phyloP scores from a whole-genome alignment of 2,797 vertebrate genomes.

The Remorina albescens region DNA sequence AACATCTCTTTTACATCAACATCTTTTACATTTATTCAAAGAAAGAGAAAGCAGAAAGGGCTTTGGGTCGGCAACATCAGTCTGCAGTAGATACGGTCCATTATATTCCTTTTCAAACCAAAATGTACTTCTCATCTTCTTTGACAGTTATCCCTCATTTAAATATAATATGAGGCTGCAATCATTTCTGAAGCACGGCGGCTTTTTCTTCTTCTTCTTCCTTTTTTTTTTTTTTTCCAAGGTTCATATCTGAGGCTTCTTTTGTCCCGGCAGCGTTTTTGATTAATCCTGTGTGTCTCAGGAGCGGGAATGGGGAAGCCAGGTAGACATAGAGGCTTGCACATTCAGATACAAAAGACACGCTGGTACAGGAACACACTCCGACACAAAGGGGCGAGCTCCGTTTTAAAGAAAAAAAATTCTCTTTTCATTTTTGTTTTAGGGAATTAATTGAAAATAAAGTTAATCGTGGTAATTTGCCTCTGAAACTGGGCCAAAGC shows the following conservation, averaged over 20 bases:
- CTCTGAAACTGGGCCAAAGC: conserved; percentile 53
- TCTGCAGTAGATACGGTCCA: conserved; percentile 18
- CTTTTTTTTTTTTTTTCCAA: no score
- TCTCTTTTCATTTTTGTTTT: conserved; percentile 33
- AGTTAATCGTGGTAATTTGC: conserved; percentile 63
- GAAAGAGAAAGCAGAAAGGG: not conserved
- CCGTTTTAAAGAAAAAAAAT: not conserved
- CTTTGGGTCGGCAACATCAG: not conserved
- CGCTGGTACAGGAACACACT: not conserved
- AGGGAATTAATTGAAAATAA: conserved; percentile 61
- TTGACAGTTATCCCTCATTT: conserved; percentile 29
- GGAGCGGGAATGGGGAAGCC: not conserved
- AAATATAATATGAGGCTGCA: conserved; percentile 20
- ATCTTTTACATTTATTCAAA: conserved; percentile 1
- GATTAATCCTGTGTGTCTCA: conserved; percentile 36
- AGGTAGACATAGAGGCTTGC: not conserved
- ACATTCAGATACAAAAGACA: conserved; percentile 19
- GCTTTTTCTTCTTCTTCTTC: no score
- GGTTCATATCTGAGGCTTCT: conserved; percentile 27
- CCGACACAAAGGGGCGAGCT: conserved; percentile 1
- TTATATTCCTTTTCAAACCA: conserved; percentile 25
- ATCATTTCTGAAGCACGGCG: conserved; percentile 16
- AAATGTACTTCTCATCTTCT: conserved; percentile 24
- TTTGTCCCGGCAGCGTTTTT: conserved; percentile 48
- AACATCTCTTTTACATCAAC: not conserved